Percentiles rank a stretch among this genome's conserved stretches.
Conservation (phyloP, 2,888 invertebrate species). For the Bibio marci region DNA sequence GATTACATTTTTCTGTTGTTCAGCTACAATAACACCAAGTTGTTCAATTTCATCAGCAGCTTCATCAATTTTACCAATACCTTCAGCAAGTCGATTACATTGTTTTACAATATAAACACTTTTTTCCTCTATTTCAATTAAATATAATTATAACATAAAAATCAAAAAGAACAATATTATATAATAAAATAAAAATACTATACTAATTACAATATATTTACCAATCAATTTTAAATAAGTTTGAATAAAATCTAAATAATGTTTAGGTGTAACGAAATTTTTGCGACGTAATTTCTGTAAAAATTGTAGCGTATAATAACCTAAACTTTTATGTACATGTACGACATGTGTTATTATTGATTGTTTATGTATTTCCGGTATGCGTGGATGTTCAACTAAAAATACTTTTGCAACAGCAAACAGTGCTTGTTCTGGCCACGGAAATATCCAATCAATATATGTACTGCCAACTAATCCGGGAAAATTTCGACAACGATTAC, state of each 20-base stretch:
- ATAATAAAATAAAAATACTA: no score
- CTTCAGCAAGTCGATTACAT: slow-evolving; percentile 23
- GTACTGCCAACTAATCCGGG: slow-evolving; percentile 85
- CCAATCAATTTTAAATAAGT: slow-evolving; percentile 60
- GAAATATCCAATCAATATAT: slow-evolving; percentile 85
- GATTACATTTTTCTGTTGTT: slow-evolving; percentile 67
- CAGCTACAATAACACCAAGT: slow-evolving; percentile 60
- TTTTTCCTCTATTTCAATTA: slow-evolving; percentile 20
- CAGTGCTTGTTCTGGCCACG: slow-evolving; percentile 83
- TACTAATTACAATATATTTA: slow-evolving; percentile 36
- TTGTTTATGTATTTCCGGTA: slow-evolving; percentile 48
- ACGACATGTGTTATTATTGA: slow-evolving; percentile 71
- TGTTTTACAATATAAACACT: slow-evolving; percentile 21
- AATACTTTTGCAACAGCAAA: slow-evolving; percentile 74
- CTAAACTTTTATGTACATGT: slow-evolving; percentile 63
- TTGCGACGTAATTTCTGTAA: slow-evolving; percentile 52
- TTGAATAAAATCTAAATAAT: slow-evolving; percentile 74
- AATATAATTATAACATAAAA: not conserved
- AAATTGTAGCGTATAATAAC: slow-evolving; percentile 55
- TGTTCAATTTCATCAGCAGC: slow-evolving; percentile 67
- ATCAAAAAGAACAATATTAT: not conserved
- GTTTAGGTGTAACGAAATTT: slow-evolving; percentile 84
- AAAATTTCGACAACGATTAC: slow-evolving; percentile 75
- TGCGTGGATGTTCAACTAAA: slow-evolving; percentile 49
- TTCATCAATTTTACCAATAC: slow-evolving; percentile 49